These are phyloP conservation scores for Alloplasta piceator DNA, from an alignment of 2,888 invertebrate species.

Conservation along the genomic window DNA sequence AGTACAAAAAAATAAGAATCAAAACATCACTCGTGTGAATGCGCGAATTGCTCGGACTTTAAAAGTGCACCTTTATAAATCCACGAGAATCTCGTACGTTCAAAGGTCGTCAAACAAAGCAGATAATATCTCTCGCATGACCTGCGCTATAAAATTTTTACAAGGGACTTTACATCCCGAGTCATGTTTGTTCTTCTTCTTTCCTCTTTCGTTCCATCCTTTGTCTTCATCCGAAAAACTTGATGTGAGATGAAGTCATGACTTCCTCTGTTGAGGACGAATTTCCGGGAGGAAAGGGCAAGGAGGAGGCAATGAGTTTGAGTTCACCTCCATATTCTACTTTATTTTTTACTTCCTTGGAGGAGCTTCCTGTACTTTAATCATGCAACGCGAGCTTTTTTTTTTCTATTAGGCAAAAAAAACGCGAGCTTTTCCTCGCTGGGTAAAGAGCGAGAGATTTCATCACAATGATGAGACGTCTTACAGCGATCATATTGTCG, in stretches of 20 bases:
- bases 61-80: constrained; percentile 19
- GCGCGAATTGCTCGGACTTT: constrained; percentile 13
- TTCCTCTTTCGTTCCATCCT: neutral
- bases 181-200: constrained; percentile 16
- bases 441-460: no score
- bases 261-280: no score
- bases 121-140: constrained; percentile 40
- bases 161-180: constrained; percentile 35
- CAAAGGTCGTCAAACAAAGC: constrained; percentile 51
- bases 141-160: constrained; percentile 41
- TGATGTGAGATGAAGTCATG: no score
- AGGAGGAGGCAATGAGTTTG: no score
- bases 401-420: no score
- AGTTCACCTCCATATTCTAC: no score
- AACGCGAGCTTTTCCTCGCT: constrained; percentile 12
- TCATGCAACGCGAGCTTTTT: constrained; percentile 34
- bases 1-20: constrained; percentile 8
- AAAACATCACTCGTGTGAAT: neutral
- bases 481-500: no score
- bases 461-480: no score
- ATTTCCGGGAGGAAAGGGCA: no score
- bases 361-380: constrained; percentile 28
- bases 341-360: no score
- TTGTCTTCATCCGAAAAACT: no score
- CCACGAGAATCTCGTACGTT: constrained; percentile 3